Evolutionary conservation across 2,888 invertebrate genomes (phyloP), one percentile per base, ranked within the genome.

Genomic region (Parasteatoda lunata): DNA sequence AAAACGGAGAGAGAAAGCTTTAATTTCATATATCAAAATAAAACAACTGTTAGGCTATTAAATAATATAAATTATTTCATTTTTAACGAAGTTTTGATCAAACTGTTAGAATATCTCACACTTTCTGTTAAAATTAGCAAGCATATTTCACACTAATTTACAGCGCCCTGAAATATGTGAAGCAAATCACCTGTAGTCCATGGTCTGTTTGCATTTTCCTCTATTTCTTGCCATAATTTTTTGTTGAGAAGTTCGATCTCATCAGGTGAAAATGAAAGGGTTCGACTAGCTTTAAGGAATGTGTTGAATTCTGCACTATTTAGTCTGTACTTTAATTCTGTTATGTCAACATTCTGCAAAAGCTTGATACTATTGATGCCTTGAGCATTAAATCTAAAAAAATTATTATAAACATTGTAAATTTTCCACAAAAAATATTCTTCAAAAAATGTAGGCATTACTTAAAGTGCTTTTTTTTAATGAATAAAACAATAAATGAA

Each of bases 181-280:
- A 68, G 13, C n/a, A 72, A 72, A 54, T 65, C 70, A 85, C 89
- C 84, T 80, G 79, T 73, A 79, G 70, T 84, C 89, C 89, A 89
- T 88, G 89, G 85, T 51, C 77, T 76, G 15, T 79, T 69, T 59
- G 73, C 82, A 77, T 88, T 64, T 11, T 79, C 68, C 71, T 84
- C 76, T 47, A 88, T n/a, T 52, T 79, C 78, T 48, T 45, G 54
- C 89, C 89, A 89, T 45, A 89, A 68, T 48, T 30, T 65, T 51
- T 76, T 71, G 66, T 45, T 75, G 49, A 88, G 59, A 52, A 84
- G 69, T 66, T 65, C 30, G 45, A 72, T 73, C 4, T 76, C 71
- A 7, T 47, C 75, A 71, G 51, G 76, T 48, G 75, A 30, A 5
- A n/a, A 45, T 45, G 79, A 75, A 8, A 85, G 71, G 5, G 70